phyloP scores from a whole-genome alignment of 2,797 vertebrate genomes.

The Morelia viridis region DNA sequence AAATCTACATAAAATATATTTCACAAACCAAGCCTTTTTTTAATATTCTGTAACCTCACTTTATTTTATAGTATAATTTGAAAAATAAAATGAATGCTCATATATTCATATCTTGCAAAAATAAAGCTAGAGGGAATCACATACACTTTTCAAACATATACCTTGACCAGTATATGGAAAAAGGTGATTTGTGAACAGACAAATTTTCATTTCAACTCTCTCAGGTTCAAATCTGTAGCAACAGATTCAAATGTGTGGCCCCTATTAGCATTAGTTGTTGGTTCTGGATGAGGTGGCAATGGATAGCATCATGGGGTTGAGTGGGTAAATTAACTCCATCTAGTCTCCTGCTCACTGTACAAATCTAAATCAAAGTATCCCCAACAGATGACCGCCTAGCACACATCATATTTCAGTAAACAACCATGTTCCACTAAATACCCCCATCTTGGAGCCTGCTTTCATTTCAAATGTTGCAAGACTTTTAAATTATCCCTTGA shows the following conservation, averaged over 20 bases:
- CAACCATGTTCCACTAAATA: background rate
- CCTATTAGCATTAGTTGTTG: background rate
- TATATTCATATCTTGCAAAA: background rate
- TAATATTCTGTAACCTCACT: background rate
- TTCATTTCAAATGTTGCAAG: background rate
- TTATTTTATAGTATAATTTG: background rate
- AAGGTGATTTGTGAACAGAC: background rate
- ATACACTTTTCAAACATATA: background rate
- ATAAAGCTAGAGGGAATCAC: background rate
- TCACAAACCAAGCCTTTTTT: background rate
- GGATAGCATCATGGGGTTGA: background rate
- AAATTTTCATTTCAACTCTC: background rate
- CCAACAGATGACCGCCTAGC: background rate
- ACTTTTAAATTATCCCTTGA: background rate
- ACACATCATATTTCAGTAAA: background rate
- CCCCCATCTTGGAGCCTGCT: background rate
- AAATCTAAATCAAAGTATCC: background rate
- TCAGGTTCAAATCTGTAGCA: background rate
- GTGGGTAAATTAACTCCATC: background rate
- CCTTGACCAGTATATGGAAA: background rate
- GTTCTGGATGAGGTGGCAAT: background rate
- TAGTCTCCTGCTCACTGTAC: background rate
- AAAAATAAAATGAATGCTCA: background rate
- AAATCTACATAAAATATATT: background rate
- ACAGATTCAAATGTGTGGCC: background rate